phyloP scores from a whole-genome alignment of 2,797 vertebrate species.

The Avahi laniger region DNA sequence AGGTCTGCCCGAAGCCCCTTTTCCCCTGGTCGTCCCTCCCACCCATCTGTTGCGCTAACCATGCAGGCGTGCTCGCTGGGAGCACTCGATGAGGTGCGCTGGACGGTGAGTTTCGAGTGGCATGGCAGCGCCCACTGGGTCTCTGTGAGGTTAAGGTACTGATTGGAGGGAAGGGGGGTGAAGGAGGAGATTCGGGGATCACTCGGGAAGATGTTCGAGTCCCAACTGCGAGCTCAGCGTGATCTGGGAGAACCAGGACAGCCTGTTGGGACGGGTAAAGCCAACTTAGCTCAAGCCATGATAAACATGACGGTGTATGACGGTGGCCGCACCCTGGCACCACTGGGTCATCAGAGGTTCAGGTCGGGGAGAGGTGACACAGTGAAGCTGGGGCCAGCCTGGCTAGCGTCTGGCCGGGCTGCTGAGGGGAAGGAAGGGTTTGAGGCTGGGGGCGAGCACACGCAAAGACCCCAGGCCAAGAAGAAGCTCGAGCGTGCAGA shows the following conservation, averaged over 20 bases:
- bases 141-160: neutral
- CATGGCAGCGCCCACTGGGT: neutral
- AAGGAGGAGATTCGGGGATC: neutral
- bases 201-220: neutral
- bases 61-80: neutral
- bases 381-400: neutral
- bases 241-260: neutral
- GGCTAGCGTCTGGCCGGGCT: neutral
- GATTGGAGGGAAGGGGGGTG: neutral
- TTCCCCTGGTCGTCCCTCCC: neutral
- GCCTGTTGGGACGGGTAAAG: neutral
- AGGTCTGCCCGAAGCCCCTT: neutral
- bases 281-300: neutral
- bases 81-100: neutral
- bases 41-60: neutral
- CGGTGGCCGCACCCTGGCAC: neutral
- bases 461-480: neutral
- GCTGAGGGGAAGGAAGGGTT: neutral
- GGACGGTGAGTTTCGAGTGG: neutral
- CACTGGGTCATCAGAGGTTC: neutral
- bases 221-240: neutral
- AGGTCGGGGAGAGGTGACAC: neutral
- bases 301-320: neutral
- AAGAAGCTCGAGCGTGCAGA: rapidly evolving
- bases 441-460: neutral